A percentile compares a stretch with the other conserved stretches of the same genome.
phyloP scores from a whole-genome alignment of 2,888 invertebrate species.

The Scaptomyza cyrtandrae region DNA sequence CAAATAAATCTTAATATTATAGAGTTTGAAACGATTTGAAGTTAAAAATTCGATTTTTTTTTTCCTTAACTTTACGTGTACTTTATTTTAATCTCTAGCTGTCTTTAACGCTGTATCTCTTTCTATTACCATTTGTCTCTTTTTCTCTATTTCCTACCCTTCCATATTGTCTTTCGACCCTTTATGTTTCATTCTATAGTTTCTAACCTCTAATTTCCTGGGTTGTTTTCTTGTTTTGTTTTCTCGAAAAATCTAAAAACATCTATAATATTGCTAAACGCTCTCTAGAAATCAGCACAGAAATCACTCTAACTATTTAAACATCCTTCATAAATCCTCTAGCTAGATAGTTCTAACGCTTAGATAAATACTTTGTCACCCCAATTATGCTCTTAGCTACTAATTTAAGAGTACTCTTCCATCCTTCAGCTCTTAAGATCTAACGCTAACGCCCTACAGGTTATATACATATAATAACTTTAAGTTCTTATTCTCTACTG shows the following conservation, averaged over 20 bases:
- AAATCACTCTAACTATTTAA: background rate
- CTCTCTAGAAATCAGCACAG: slow-evolving; percentile 3
- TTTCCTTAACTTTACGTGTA: slow-evolving; percentile 8
- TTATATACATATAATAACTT: slow-evolving; percentile 1
- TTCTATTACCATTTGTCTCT: too few relatives aligned
- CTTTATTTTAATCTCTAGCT: slow-evolving; percentile 10
- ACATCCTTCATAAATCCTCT: background rate
- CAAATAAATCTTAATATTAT: slow-evolving; percentile 10
- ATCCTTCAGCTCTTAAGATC: background rate
- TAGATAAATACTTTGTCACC: background rate
- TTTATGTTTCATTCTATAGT: slow-evolving; percentile 15
- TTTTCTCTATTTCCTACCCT: slow-evolving; percentile 9
- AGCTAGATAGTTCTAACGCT: background rate
- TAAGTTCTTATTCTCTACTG: slow-evolving; percentile 12
- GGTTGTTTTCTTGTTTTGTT: slow-evolving; percentile 8
- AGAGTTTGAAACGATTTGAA: slow-evolving; percentile 9
- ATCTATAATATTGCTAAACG: slow-evolving; percentile 2
- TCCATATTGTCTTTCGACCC: background rate
- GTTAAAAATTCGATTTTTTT: slow-evolving; percentile 20
- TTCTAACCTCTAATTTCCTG: slow-evolving; percentile 13
- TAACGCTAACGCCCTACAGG: background rate
- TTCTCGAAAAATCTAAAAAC: slow-evolving; percentile 11
- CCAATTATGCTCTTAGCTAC: background rate
- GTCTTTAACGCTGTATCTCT: slow-evolving; percentile 8
- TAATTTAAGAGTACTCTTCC: too few relatives aligned